These are phyloP conservation scores for Girardinichthys multiradiatus DNA, from an alignment of 2,113 vertebrate genomes.

Conservation along the genomic window DNA sequence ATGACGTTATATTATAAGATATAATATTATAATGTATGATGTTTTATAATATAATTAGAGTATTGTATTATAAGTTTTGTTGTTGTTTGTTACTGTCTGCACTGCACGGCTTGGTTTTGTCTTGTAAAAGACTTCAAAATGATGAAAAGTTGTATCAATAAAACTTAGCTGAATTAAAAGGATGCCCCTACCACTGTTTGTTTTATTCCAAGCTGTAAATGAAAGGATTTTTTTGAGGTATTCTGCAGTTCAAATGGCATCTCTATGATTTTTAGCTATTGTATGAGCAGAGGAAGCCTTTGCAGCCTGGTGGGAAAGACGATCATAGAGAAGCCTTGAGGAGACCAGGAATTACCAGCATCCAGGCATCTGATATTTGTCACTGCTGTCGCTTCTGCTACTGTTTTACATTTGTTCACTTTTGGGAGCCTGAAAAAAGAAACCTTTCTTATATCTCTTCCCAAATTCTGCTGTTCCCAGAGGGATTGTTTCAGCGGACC, in stretches of 20 bases:
- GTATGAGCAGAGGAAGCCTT: conserved; percentile 42
- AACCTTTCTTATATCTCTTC: conserved; percentile 19
- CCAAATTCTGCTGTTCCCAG: conserved; percentile 5
- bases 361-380: conserved; percentile 43
- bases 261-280: conserved; percentile 47
- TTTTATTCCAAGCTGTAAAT: conserved; percentile 36
- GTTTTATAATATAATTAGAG: no score
- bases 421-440: conserved; percentile 53
- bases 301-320: conserved; percentile 35
- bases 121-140: background rate
- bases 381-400: conserved; percentile 30
- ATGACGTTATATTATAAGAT: no score
- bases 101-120: no score
- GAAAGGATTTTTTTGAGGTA: conserved; percentile 40
- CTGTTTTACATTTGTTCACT: conserved; percentile 49
- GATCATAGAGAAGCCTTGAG: conserved; percentile 26
- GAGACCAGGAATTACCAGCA: conserved; percentile 32
- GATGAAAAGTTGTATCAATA: background rate
- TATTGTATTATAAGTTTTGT: no score
- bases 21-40: no score
- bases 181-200: no score
- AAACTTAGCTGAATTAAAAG: background rate
- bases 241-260: conserved; percentile 26
- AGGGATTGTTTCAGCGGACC: conserved; percentile 13
- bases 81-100: no score